These are phyloP conservation scores for Pseudorhiza aurosa DNA, from an alignment of 30 jellyfish, hydroid and myxozoan genomes.

Conservation along the genomic window DNA sequence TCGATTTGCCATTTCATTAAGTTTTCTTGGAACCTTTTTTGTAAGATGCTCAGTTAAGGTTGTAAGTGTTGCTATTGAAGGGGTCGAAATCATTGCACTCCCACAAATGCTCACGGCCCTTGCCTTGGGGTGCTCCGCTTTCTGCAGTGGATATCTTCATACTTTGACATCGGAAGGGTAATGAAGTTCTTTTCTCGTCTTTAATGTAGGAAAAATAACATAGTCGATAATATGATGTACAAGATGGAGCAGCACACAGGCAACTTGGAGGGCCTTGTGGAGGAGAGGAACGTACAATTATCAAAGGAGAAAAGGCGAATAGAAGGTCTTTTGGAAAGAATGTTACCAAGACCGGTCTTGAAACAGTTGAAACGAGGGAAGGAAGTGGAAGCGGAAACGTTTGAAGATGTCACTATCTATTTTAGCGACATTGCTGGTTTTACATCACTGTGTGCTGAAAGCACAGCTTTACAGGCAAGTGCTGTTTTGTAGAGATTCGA, in stretches of 20 bases:
- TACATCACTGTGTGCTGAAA: conserved; percentile 82
- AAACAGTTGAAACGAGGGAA: conserved; percentile 82
- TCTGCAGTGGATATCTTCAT: too few species aligned
- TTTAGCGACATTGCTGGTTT: conserved; percentile 93
- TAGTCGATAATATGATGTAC: conserved; percentile 80
- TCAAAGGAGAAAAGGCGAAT: conserved; percentile 75
- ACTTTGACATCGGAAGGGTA: too few species aligned
- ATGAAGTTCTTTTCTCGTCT: too few species aligned
- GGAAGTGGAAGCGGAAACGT: conserved; percentile 92
- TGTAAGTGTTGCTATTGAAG: too few species aligned
- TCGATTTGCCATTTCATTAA: too few species aligned
- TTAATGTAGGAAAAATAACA: conserved; percentile 60
- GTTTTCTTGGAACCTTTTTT: too few species aligned
- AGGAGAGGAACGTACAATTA: conserved; percentile 66
- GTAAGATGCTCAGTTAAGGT: too few species aligned
- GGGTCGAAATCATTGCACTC: too few species aligned
- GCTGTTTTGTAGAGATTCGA: background rate
- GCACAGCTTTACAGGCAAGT: conserved; percentile 85
- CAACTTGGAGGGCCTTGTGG: conserved; percentile 75
- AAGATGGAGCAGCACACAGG: conserved; percentile 86
- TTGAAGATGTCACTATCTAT: conserved; percentile 86
- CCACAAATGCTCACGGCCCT: too few species aligned
- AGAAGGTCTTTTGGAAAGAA: conserved; percentile 65
- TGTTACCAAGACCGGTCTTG: conserved; percentile 82
- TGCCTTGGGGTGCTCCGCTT: too few species aligned